A percentile compares a stretch with the other conserved stretches of the same genome.
These are phyloP conservation scores for Cephus spinipes DNA, from an alignment of 2,888 invertebrate genomes.

Conservation along the genomic window DNA sequence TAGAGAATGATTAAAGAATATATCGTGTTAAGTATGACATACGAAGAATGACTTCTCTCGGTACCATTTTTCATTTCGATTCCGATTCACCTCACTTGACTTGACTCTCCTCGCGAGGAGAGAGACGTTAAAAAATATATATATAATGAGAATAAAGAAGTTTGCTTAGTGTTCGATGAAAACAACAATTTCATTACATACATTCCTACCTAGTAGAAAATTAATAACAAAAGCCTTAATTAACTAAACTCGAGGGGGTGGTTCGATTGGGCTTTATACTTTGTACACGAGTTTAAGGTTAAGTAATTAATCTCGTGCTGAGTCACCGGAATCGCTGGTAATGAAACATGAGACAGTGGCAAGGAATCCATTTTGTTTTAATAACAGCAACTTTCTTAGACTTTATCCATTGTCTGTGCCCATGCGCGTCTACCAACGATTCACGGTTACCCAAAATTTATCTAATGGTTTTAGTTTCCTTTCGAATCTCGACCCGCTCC, in stretches of 20 bases:
- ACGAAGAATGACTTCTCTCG: background rate
- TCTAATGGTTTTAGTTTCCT: background rate
- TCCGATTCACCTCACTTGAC: background rate
- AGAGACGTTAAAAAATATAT: background rate
- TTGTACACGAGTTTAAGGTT: conserved; percentile 12
- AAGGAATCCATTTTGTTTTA: background rate
- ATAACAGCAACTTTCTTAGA: background rate
- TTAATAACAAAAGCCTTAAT: conserved; percentile 24
- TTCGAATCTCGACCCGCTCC: background rate
- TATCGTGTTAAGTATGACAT: background rate
- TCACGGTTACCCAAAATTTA: background rate
- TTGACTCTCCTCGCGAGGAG: background rate
- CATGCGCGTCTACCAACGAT: background rate
- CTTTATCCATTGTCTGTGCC: background rate
- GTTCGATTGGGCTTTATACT: conserved; percentile 12
- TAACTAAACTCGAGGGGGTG: conserved; percentile 18
- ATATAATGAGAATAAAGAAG: background rate
- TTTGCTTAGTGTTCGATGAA: conserved; percentile 2
- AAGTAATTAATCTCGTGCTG: background rate
- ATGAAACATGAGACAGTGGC: background rate
- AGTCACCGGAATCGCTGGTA: background rate
- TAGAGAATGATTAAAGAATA: background rate
- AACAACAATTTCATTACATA: conserved; percentile 21
- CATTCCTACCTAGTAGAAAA: conserved; percentile 25
- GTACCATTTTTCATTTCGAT: background rate